Evolutionary conservation across 2,113 vertebrate species (phyloP).

Genomic region (Rhinogobius similis): DNA sequence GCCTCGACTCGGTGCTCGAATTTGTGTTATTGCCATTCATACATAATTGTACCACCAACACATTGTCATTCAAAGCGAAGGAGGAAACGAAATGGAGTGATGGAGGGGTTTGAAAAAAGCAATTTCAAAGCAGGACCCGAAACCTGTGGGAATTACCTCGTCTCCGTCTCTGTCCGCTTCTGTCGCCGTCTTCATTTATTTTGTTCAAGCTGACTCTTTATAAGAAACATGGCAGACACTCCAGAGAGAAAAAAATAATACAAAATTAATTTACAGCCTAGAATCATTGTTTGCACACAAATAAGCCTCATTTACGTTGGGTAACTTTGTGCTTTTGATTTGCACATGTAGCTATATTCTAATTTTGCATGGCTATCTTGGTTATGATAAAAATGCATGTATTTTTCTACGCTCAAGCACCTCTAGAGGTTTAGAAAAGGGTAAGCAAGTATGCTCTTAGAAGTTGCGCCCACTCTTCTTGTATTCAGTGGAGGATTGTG

Average conservation of each 20-base stretch:
- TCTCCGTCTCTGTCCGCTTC: constrained; percentile 21
- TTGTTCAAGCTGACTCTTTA: constrained; percentile 12
- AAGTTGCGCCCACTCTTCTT: constrained; percentile 27
- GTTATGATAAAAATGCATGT: constrained; percentile 19
- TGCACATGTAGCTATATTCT: constrained; percentile 35
- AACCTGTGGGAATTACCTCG: constrained; percentile 42
- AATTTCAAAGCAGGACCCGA: constrained; percentile 52
- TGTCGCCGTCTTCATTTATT: constrained; percentile 20
- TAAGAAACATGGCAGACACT: constrained; percentile 12
- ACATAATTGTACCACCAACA: constrained; percentile 54
- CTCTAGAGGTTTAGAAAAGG: constrained; percentile 30
- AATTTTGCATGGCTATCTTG: constrained; percentile 41
- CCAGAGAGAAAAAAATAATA: constrained; percentile 4
- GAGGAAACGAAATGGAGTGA: not conserved
- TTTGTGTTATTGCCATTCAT: constrained; percentile 61
- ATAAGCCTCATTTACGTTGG: constrained; percentile 6
- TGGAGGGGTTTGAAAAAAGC: constrained; percentile 21
- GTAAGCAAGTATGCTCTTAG: constrained; percentile 10
- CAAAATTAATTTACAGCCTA: not conserved
- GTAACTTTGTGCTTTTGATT: constrained; percentile 38
- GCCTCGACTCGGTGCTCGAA: constrained; percentile 25
- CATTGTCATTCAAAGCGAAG: constrained; percentile 55
- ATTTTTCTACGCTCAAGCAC: not conserved
- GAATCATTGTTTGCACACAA: not conserved
- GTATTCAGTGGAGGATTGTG: constrained; percentile 11